Percentiles rank a stretch among this genome's conserved stretches.
phyloP scores from a whole-genome alignment of 2,888 invertebrate genomes.

The Rhyacophila evoluta region DNA sequence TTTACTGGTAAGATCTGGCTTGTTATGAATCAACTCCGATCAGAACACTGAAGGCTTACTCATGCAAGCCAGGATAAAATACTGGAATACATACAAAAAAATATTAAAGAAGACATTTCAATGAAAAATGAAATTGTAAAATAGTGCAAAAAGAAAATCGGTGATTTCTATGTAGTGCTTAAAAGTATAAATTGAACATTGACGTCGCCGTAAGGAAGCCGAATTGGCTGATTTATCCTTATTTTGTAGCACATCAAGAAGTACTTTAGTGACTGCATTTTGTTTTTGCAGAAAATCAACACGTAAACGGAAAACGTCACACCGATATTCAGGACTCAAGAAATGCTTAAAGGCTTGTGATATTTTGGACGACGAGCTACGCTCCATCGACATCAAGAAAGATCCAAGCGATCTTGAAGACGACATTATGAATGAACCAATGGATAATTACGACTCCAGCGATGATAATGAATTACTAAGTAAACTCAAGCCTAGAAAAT shows the following conservation, averaged over 20 bases:
- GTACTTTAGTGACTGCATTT: not conserved
- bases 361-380: not conserved
- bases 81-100: too few relatives aligned
- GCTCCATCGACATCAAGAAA: not conserved
- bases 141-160: too few relatives aligned
- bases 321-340: constrained; percentile 16
- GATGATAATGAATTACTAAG: not conserved
- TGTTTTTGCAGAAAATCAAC: constrained; percentile 24
- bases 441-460: constrained; percentile 1
- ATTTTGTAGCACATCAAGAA: not conserved
- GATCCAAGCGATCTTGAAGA: not conserved
- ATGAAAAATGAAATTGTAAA: too few relatives aligned
- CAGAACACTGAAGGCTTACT: too few relatives aligned
- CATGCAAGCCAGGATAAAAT: too few relatives aligned
- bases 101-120: too few relatives aligned
- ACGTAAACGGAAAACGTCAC: constrained; percentile 6
- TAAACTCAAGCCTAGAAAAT: not conserved
- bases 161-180: too few relatives aligned
- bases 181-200: too few relatives aligned
- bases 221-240: not conserved
- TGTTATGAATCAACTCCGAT: too few relatives aligned
- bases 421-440: constrained; percentile 1
- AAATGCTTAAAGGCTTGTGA: not conserved
- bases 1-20: too few relatives aligned
- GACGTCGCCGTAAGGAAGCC: not conserved